These are phyloP conservation scores for Drosophila meridionalis DNA, from an alignment of 2,888 invertebrate species.

Conservation along the genomic window DNA sequence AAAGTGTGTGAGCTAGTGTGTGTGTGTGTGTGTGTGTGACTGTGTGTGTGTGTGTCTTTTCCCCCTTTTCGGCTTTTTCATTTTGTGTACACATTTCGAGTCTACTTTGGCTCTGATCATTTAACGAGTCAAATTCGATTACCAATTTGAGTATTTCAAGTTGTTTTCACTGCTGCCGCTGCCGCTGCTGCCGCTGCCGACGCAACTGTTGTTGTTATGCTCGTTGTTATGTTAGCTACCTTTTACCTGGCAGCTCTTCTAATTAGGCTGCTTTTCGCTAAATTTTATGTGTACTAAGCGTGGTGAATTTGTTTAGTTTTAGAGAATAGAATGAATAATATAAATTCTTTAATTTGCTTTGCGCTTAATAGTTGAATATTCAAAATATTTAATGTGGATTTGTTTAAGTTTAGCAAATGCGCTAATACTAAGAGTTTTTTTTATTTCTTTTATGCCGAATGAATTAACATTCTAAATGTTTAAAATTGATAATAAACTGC, in stretches of 20 bases:
- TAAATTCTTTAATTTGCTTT: background rate
- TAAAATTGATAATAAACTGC: too few species aligned
- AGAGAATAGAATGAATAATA: background rate
- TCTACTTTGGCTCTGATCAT: conserved; percentile 12
- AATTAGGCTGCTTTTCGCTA: conserved; percentile 51
- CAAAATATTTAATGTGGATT: background rate
- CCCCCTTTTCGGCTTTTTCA: conserved; percentile 46
- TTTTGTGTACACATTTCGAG: conserved; percentile 29
- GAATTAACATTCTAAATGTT: too few species aligned
- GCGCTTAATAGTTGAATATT: background rate
- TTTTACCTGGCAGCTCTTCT: conserved; percentile 43
- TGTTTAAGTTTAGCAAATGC: too few species aligned
- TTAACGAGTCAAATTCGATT: conserved; percentile 57
- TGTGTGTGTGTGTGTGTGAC: background rate
- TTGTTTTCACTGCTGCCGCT: conserved; percentile 52
- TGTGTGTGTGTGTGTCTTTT: conserved; percentile 30
- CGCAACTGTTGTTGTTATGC: conserved; percentile 8
- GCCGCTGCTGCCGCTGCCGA: conserved; percentile 31
- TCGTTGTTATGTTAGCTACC: conserved; percentile 25
- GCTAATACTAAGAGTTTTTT: too few species aligned
- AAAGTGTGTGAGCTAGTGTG: background rate
- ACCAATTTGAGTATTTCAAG: conserved; percentile 77
- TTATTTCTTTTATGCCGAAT: too few species aligned
- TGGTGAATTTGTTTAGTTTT: background rate
- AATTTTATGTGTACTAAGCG: conserved; percentile 7